Evolutionary conservation across 2,113 vertebrate species (phyloP).

Genomic region (Menidia beryllina): DNA sequence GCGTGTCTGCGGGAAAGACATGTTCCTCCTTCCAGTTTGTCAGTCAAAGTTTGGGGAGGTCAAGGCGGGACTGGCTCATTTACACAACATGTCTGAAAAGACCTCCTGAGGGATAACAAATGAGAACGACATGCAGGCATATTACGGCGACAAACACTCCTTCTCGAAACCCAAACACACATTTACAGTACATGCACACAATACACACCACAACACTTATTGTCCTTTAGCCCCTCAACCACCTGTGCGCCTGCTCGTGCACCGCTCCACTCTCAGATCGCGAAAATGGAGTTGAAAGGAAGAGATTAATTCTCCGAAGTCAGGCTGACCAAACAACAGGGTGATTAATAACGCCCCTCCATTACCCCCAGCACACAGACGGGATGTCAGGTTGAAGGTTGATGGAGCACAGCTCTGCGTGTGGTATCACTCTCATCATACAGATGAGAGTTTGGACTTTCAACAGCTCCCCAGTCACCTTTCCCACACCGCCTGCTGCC

Average conservation of each 20-base stretch:
- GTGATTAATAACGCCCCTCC: slow-evolving; percentile 77
- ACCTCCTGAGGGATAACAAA: slow-evolving; percentile 1
- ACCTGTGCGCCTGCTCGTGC: slow-evolving; percentile 11
- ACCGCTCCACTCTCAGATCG: slow-evolving; percentile 8
- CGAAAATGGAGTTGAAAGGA: slow-evolving; percentile 54
- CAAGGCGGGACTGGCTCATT: slow-evolving; percentile 11
- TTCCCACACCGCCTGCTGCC: slow-evolving; percentile 29
- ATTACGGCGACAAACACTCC: slow-evolving; percentile 6
- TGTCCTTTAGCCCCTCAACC: neutral
- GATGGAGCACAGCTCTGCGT: slow-evolving; percentile 72
- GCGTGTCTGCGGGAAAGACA: neutral
- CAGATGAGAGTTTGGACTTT: slow-evolving; percentile 69
- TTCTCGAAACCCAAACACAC: slow-evolving; percentile 16
- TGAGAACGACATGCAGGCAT: neutral
- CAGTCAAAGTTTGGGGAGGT: slow-evolving; percentile 28
- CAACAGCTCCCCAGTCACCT: slow-evolving; percentile 47
- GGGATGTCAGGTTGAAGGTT: slow-evolving; percentile 79
- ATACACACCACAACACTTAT: slow-evolving; percentile 8
- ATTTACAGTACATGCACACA: neutral
- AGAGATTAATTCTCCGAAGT: slow-evolving; percentile 53
- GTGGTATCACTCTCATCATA: slow-evolving; percentile 67
- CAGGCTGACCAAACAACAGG: slow-evolving; percentile 42
- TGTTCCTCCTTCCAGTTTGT: slow-evolving; percentile 12
- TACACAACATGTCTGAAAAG: slow-evolving; percentile 23
- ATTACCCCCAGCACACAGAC: slow-evolving; percentile 79